Evolutionary conservation across 2,797 vertebrate species (phyloP), one percentile per base, ranked within the genome.

Genomic region (Acanthopagrus latus): DNA sequence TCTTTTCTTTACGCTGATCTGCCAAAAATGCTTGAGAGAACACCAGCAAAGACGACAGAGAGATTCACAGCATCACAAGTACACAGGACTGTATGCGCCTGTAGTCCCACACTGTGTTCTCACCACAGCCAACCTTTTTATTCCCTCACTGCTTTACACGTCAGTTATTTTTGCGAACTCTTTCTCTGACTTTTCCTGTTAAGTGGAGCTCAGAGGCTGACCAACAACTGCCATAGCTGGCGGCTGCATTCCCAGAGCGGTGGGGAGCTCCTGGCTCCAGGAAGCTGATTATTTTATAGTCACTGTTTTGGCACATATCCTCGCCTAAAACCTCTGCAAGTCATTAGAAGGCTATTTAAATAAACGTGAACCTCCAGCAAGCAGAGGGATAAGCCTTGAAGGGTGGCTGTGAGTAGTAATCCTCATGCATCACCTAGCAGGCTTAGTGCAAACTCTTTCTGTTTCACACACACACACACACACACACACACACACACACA

Each of bases 241-340:
- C 23, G 41, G 86, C 77, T 75, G 44, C 86, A 84, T 91, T 89
- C 91, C 76, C 63, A 38, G 68, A 90, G 64, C 91, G 71, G 91
- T 38, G 13, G 84, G 91, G 78, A 86, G 82, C 87, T 84, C 77
- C 74, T 60, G 81, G 76, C 71, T 89, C 74, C 87, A 78, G 89
- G 85, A 94, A 90, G 86, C 87, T 88, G 87, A 93, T 94, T 90
- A 88, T 92, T 94, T 93, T 91, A 90, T 87, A 91, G 92, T 88
- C 86, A 84, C 77, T 86, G 88, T 92, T 92, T 91, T 92, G 93
- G 91, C 88, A 86, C 80, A 74, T 74, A 86, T 89, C 86, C 86
- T 87, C 9, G 17, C 70, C 65, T 78, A 69, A 82, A 90, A 91
- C 80, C 91, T 93, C 92, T 92, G 91, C 86, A 89, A 92, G 92